Evolutionary conservation across 2,797 vertebrate genomes (phyloP).

Genomic region (Schizopygopsis malacanthus): DNA sequence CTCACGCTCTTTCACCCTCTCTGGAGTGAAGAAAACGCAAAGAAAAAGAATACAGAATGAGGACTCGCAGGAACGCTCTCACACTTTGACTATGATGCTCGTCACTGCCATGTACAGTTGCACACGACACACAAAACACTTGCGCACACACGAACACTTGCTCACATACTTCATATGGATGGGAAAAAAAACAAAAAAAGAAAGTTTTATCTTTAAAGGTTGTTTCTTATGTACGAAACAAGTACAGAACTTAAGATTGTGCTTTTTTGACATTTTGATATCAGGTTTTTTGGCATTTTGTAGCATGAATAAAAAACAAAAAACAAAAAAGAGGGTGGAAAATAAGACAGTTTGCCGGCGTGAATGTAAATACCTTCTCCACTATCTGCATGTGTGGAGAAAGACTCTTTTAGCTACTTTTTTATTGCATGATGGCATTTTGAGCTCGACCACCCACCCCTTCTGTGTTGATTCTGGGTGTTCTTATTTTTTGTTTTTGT

Average conservation of each 20-base stretch:
- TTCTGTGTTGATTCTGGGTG: conserved; percentile 28
- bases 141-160: conserved; percentile 27
- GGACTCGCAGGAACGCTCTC: conserved; percentile 1
- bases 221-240: conserved; percentile 26
- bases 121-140: conserved; percentile 22
- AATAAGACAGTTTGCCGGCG: background rate
- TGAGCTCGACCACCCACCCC: conserved; percentile 30
- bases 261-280: conserved; percentile 45
- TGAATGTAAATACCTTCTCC: conserved; percentile 44
- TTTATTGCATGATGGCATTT: conserved; percentile 57
- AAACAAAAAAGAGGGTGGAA: conserved; percentile 6
- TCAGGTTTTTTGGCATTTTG: conserved; percentile 41
- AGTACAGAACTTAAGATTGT: conserved; percentile 39
- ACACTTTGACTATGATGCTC: conserved; percentile 18
- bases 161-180: conserved; percentile 1
- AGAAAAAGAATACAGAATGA: conserved; percentile 36
- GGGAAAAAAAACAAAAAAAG: background rate
- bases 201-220: conserved; percentile 26
- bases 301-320: conserved; percentile 50
- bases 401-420: conserved; percentile 38
- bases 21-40: conserved; percentile 7
- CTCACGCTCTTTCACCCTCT: conserved; percentile 22
- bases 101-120: conserved; percentile 58
- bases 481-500: conserved; percentile 11
- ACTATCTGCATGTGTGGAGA: conserved; percentile 51